Conservation (phyloP, 2,113 vertebrate species). For the Alectura lathami region DNA sequence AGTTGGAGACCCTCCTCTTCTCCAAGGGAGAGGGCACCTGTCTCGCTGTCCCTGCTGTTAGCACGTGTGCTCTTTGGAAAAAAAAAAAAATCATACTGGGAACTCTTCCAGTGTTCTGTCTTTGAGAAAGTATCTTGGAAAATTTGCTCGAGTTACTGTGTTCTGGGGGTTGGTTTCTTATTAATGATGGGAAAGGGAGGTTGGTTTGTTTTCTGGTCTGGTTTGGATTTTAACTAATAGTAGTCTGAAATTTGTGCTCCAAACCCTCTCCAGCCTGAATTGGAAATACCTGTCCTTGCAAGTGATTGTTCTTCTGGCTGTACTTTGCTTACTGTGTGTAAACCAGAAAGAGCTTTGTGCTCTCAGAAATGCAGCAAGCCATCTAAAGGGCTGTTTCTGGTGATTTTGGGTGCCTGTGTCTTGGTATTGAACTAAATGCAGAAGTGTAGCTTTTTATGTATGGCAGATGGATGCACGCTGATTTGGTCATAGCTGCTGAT, state of each 20-base stretch:
- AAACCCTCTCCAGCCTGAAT: background rate
- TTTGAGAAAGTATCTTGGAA: background rate
- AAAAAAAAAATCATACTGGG: background rate
- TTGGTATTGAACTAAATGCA: background rate
- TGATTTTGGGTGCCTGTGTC: background rate
- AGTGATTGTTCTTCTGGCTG: background rate
- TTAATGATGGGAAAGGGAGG: background rate
- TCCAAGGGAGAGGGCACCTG: background rate
- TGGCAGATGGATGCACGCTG: background rate
- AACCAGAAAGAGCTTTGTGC: slow-evolving; percentile 1
- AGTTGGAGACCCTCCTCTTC: background rate
- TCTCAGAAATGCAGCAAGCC: background rate
- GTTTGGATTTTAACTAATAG: background rate
- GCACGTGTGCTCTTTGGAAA: background rate
- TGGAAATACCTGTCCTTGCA: background rate
- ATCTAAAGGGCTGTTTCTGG: background rate
- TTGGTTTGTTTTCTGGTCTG: background rate
- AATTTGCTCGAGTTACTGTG: background rate
- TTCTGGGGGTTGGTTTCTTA: background rate
- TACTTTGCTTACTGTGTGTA: background rate
- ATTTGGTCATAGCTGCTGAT: background rate
- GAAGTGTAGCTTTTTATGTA: background rate
- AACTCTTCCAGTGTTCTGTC: background rate
- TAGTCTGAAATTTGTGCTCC: background rate
- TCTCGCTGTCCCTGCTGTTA: background rate